A percentile compares a stretch with the other conserved stretches of the same genome.
phyloP scores from a whole-genome alignment of 2,888 invertebrate genomes.

The Drosophila villosipedis region DNA sequence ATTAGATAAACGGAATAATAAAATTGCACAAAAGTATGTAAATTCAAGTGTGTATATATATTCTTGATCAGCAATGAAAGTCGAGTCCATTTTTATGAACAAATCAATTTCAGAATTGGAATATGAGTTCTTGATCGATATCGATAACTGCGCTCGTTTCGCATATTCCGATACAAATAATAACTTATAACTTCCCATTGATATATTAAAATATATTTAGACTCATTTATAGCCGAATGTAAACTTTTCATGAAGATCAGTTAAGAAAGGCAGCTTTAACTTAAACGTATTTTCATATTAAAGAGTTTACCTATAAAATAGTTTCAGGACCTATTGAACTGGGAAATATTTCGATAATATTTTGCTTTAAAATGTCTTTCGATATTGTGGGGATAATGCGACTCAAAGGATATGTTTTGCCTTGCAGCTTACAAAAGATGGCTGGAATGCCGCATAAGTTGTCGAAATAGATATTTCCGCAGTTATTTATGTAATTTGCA shows the following conservation, averaged over 20 bases:
- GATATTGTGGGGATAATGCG: background rate
- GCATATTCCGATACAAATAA: background rate
- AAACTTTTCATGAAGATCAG: background rate
- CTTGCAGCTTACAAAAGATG: background rate
- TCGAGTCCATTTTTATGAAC: background rate
- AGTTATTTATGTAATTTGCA: slow-evolving; percentile 30
- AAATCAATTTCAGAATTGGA: background rate
- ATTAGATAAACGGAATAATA: background rate
- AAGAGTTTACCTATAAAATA: background rate
- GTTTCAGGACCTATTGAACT: background rate
- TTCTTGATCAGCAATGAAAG: background rate
- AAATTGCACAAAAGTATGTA: background rate
- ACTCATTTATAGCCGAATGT: background rate
- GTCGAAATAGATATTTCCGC: slow-evolving; percentile 2
- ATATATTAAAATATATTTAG: background rate
- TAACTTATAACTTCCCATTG: too few species aligned
- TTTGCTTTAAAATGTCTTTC: background rate
- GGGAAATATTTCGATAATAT: background rate
- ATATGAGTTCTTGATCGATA: background rate
- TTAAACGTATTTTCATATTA: background rate
- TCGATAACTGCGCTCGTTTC: background rate
- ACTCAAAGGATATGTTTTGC: background rate
- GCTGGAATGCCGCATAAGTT: background rate
- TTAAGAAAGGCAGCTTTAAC: background rate
- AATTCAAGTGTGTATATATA: background rate